Percentiles rank a stretch among this genome's conserved stretches.
phyloP scores from a whole-genome alignment of 2,888 invertebrate species.

The Achlya flavicornis region DNA sequence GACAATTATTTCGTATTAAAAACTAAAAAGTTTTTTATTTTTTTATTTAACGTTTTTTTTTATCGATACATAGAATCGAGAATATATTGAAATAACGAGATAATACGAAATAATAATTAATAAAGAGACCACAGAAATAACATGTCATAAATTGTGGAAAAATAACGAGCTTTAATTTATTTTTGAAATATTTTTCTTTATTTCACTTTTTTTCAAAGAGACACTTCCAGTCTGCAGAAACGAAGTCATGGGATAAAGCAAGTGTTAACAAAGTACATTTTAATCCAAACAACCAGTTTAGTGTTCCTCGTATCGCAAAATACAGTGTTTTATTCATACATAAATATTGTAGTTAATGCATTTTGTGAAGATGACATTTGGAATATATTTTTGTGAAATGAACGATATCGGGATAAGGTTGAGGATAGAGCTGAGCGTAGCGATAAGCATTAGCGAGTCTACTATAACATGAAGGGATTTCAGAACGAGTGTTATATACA shows the following conservation, averaged over 20 bases:
- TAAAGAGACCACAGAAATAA: too few species aligned
- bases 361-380: conserved; percentile 50
- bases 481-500: too few species aligned
- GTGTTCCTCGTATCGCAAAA: conserved; percentile 26
- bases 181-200: not conserved
- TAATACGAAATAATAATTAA: too few species aligned
- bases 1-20: too few species aligned
- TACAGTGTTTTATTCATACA: conserved; percentile 47
- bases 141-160: too few species aligned
- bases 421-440: conserved; percentile 18
- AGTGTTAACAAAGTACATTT: conserved; percentile 2
- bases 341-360: conserved; percentile 61
- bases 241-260: not conserved
- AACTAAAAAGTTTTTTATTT: too few species aligned
- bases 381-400: conserved; percentile 32
- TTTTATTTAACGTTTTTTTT: too few species aligned
- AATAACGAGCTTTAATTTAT: too few species aligned
- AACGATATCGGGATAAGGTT: conserved; percentile 21
- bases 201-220: not conserved
- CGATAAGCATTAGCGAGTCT: conserved; percentile 13
- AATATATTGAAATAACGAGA: too few species aligned
- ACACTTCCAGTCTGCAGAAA: not conserved
- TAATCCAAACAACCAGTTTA: not conserved
- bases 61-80: too few species aligned
- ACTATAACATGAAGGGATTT: not conserved